These are phyloP conservation scores for Bombus balteatus DNA, from an alignment of 1,140 invertebrate genomes.

Conservation along the genomic window DNA sequence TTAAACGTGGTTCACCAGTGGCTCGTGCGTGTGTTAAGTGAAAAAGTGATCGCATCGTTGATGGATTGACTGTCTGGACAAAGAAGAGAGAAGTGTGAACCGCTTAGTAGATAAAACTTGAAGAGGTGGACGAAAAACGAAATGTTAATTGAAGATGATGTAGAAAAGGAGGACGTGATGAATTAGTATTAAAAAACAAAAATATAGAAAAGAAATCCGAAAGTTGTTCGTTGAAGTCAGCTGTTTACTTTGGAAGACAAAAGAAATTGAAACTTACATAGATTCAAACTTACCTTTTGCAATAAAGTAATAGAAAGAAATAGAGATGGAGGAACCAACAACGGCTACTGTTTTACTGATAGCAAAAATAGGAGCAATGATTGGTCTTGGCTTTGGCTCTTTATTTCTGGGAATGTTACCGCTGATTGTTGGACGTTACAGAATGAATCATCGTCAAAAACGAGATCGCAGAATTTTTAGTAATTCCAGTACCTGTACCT, in stretches of 20 bases:
- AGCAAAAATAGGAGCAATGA: slow-evolving; percentile 84
- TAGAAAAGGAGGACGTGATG: slow-evolving; percentile 5
- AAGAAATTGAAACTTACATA: not conserved
- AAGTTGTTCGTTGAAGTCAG: not conserved
- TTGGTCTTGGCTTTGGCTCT: slow-evolving; percentile 83
- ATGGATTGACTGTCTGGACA: not conserved
- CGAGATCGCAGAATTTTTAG: slow-evolving; percentile 73
- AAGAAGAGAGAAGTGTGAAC: slow-evolving; percentile 4
- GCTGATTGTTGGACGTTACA: slow-evolving; percentile 80
- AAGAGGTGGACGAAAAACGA: not conserved
- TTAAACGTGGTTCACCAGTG: not conserved
- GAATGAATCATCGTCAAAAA: slow-evolving; percentile 70
- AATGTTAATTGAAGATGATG: slow-evolving; percentile 15
- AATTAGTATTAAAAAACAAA: slow-evolving; percentile 26
- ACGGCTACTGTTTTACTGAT: slow-evolving; percentile 70
- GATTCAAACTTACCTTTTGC: not conserved
- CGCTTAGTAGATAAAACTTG: not conserved
- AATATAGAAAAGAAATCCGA: not conserved
- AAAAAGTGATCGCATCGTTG: slow-evolving; percentile 16
- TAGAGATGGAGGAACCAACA: slow-evolving; percentile 51
- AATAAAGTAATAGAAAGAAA: not conserved
- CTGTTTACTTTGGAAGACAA: too few species aligned
- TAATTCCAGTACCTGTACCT: slow-evolving; percentile 70
- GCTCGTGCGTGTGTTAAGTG: slow-evolving; percentile 10
- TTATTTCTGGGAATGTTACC: slow-evolving; percentile 83